Percentiles rank a stretch among this genome's conserved stretches.
These are phyloP conservation scores for Empidonax alnorum DNA, from an alignment of 2,113 vertebrate genomes.

Conservation along the genomic window DNA sequence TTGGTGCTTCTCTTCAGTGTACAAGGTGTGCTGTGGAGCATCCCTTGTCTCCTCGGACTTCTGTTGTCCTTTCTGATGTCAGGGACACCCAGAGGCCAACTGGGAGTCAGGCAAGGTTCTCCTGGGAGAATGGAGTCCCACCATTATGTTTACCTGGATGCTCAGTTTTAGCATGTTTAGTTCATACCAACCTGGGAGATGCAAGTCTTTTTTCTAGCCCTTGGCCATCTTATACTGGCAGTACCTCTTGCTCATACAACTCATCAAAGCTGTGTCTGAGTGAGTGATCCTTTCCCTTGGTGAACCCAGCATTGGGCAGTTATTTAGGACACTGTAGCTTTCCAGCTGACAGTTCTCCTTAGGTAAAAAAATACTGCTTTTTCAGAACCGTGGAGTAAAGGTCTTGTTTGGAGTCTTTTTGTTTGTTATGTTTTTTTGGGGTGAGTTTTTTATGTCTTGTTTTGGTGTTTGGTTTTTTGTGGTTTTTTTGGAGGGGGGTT, in stretches of 20 bases:
- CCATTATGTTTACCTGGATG: not conserved
- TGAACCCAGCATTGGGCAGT: not conserved
- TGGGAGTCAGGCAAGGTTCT: rapidly evolving
- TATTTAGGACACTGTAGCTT: not conserved
- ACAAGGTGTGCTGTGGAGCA: not conserved
- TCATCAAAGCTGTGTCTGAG: not conserved
- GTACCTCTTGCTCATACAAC: not conserved
- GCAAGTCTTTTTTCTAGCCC: not conserved
- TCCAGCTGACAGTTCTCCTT: not conserved
- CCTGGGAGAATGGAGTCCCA: not conserved
- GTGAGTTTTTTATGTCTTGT: not conserved
- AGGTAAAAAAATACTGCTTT: not conserved
- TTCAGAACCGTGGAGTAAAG: not conserved
- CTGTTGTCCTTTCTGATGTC: not conserved
- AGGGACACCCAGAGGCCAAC: not conserved
- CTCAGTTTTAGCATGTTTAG: not conserved
- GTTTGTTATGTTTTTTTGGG: not conserved
- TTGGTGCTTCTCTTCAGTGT: not conserved
- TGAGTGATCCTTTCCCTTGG: not conserved
- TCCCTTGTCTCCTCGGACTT: not conserved
- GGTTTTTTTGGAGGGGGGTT: too few relatives aligned
- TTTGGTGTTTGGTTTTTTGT: not conserved
- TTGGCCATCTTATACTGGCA: not conserved
- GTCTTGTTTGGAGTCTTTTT: not conserved
- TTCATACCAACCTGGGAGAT: not conserved